Evolutionary conservation across 2,888 invertebrate species (phyloP), one percentile per base, ranked within the genome.

Genomic region (Loripinus fragilis): DNA sequence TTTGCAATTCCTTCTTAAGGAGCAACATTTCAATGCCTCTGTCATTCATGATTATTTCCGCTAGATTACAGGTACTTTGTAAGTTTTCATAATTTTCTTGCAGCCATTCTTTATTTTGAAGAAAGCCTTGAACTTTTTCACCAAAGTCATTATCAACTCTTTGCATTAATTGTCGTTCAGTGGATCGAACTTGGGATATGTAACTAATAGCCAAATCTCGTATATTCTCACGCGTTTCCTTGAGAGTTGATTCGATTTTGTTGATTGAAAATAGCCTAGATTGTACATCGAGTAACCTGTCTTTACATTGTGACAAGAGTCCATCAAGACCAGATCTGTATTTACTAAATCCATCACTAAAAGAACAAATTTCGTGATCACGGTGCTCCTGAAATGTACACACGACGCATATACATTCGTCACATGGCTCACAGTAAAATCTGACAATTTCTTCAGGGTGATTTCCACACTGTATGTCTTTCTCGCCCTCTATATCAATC

Each of bases 301-400:
- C 86, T 75, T 87, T 89, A 71, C 91, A 90, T 38, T 86, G 73
- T 20, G 75, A 68, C 35, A 92, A 67, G 67, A 91, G 76, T 5
- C 74, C 71, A 67, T 91, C 89, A 52, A 92, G 76, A 2, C 86
- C 80, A 20, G 81, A 80, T 80, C 87, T 90, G 69, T 93, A 89
- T 74, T 92, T 92, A 35, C 86, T 82, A 48, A 91, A 90, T 33
- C 91, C 93, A 50, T 93, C 93, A 60, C 85, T 89, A 72, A 93
- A 92, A 10, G 91, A 91, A 74, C 91, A 90, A 15, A 93, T 91
- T 38, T 93, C 92, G 81, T 93, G 93, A 71, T 91, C 92, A 23
- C 90, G 84, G 80, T 93, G 93, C 71, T 92, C 92, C 68, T 93
- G 92, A 85, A 93, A 93, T 15, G 93, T 92, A 74, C 93, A 93